Evolutionary conservation across 2,113 vertebrate genomes (phyloP), one percentile per base, ranked within the genome.

Genomic region (Phaethornis superciliosus): DNA sequence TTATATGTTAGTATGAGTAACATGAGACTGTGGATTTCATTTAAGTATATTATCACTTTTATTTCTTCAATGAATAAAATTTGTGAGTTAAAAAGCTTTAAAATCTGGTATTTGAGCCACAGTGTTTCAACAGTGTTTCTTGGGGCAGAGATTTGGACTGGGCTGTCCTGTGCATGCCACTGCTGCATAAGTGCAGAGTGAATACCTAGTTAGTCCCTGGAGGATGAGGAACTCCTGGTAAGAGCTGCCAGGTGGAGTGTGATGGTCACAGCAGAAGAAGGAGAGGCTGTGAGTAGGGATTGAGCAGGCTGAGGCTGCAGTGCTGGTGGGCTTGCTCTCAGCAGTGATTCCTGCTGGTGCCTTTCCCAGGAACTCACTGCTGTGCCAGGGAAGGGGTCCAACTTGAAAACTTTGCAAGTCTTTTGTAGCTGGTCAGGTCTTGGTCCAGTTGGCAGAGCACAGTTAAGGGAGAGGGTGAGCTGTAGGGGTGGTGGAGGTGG

Each of bases 211-310:
- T 28, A 40, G 37, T 12, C 27, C 4, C 1, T 12, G 72, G 40
- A 70, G 27, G 59, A 52, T 47, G 46, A 72, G 49, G 26, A 86
- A 0, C 40, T 80, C 33, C 30, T n/a, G 71, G 15, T 33, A 28
- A 30, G 64, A 54, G 9, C 59, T 80, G 58, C 27, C 37, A 16
- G 14, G 12, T 42, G 33, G 7, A 27, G 15, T 56, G 12, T 1
- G 3, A 15, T 20, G 52, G 15, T n/a, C 49, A 6, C 1, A 2
- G 24, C 11, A 17, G 54, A 55, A 2, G 6, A 3, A 6, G 13
- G 40, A 27, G 16, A 30, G 32, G 7, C 17, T 32, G 46, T 52
- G n/a, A 40, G 14, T 1, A 16, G 81, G 46, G 21, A 63, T 10
- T 30, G 28, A 27, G n/a, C 5, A 9, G 9, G 18, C 7, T 18